Base-by-base conservation (phyloP, 2,113 vertebrate genomes). In the Felis catus region DNA sequence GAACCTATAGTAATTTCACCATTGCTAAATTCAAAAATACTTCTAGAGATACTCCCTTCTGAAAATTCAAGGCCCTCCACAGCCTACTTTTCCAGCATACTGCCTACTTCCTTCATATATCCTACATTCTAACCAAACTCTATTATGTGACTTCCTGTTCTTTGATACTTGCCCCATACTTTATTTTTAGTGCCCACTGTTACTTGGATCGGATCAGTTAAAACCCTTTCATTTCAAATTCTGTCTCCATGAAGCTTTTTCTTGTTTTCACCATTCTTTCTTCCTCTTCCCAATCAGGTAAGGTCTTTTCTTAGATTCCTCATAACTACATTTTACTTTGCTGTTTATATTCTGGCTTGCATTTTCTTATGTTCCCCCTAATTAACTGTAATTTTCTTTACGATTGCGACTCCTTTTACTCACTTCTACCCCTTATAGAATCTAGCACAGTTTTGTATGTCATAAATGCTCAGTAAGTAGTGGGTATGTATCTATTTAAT, bases 191-290 rank as follows among this genome's bases (percentile, higher is more conserved):
- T 39, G 36, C 45, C 45, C 91, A 41, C 18, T 19, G 1, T 63
- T 89, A 93, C 53, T 81, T 95, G 10, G 92, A 6, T 74, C 58
- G 13, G 92, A 6, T 74, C 65, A 76, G 3, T 89, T 92, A 88
- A 82, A 90, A 88, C 45, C 45, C 93, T 96, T 58, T 27, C 33
- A 65, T 89, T 97, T 93, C 79, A 84, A 39, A 88, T 85, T 88
- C 41, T 71, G 14, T 92, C 31, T 95, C 80, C 58, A 39, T 81
- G 33, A 86, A 96, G 11, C 4, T 74, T 89, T 78, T 91, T 27
- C 33, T 65, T 15, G 45, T 97, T 96, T 92, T 95, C n/a, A 55
- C 41, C n/a, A 73, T 71, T 92, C 6, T 7, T 6, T 41, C 33
- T 6, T 48, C 33, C 36, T 81, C 13, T 92, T 89, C 36, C 70